These are phyloP conservation scores for Cheilosia urbana DNA, from an alignment of 2,888 invertebrate species.

Conservation along the genomic window DNA sequence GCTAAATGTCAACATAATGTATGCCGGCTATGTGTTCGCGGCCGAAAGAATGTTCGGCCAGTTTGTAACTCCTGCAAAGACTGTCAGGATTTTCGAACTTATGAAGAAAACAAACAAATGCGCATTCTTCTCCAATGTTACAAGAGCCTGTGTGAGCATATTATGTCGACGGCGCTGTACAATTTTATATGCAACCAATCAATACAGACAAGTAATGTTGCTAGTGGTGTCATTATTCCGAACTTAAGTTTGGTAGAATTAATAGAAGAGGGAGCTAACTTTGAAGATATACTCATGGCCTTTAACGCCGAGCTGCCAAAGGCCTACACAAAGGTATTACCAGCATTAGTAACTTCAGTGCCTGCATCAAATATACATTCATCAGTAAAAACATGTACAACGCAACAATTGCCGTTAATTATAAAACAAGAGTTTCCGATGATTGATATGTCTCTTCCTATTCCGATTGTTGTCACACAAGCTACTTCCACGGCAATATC, in stretches of 20 bases:
- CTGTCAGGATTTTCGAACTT: slow-evolving; percentile 90
- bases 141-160: slow-evolving; percentile 93
- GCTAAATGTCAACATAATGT: slow-evolving; percentile 95
- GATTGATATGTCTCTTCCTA: slow-evolving; percentile 48
- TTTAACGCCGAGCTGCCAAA: slow-evolving; percentile 88
- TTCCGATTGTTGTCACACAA: slow-evolving; percentile 42
- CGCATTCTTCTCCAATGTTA: slow-evolving; percentile 94
- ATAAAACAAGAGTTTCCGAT: slow-evolving; percentile 67
- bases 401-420: slow-evolving; percentile 55
- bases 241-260: slow-evolving; percentile 88
- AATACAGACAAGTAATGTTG: slow-evolving; percentile 83
- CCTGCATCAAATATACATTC: slow-evolving; percentile 77
- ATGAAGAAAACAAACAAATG: slow-evolving; percentile 92
- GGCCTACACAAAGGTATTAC: slow-evolving; percentile 88
- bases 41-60: slow-evolving; percentile 93
- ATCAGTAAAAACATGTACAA: slow-evolving; percentile 10
- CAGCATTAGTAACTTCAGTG: slow-evolving; percentile 86
- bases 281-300: slow-evolving; percentile 90
- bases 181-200: slow-evolving; percentile 82
- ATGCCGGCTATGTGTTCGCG: slow-evolving; percentile 92
- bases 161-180: slow-evolving; percentile 90
- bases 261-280: slow-evolving; percentile 91
- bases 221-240: slow-evolving; percentile 76
- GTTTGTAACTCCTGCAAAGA: slow-evolving; percentile 94
- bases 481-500: slow-evolving; percentile 31